Conservation (phyloP, 2,888 invertebrate genomes). For the Apotomis turbidana region DNA sequence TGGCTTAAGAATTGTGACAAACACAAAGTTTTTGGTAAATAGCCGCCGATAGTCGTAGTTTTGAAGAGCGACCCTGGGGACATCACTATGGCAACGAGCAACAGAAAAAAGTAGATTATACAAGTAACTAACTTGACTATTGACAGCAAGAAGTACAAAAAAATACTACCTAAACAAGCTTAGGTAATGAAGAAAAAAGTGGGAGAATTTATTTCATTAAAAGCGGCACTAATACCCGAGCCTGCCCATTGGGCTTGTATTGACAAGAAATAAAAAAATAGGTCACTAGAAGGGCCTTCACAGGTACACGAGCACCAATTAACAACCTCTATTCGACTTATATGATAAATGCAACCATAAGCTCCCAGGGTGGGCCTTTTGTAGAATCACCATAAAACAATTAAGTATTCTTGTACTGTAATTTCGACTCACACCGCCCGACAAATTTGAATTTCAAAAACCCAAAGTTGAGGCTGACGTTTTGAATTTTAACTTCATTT, state of each 20-base stretch:
- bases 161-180: no score
- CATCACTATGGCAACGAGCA: no score
- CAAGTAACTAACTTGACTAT: no score
- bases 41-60: no score
- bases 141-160: no score
- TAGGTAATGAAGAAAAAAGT: no score
- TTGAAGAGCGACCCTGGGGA: no score
- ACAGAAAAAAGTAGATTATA: no score
- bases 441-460: conserved; percentile 61
- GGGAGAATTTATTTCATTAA: no score
- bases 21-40: no score
- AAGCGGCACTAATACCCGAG: not conserved
- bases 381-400: conserved; percentile 49
- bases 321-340: conserved; percentile 42
- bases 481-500: conserved; percentile 52
- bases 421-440: conserved; percentile 50
- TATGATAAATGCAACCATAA: conserved; percentile 42
- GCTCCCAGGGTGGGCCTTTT: conserved; percentile 44
- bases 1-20: no score
- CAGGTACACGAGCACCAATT: not conserved
- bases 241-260: no score
- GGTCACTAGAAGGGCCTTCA: conserved; percentile 19
- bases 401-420: conserved; percentile 55
- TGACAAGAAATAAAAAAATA: conserved; percentile 10
- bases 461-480: conserved; percentile 60